Base-by-base conservation (phyloP, 1,140 invertebrate genomes). In the Vanessa tameamea region DNA sequence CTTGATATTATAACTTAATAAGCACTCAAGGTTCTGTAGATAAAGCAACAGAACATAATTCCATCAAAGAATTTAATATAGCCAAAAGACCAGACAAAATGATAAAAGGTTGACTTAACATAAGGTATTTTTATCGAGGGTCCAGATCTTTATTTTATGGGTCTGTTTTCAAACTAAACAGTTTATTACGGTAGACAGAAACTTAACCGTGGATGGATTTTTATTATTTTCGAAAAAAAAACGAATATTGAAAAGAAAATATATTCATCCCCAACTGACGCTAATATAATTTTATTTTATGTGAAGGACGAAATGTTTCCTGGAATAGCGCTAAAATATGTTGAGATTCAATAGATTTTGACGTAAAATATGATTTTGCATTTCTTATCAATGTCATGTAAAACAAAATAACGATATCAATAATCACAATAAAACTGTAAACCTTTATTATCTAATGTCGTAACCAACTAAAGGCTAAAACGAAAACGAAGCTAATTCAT, bases 171-270 rank as follows among this genome's bases (percentile, higher is more conserved):
- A 57, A 57, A 69, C 66, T 69, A 69, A 69, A 69, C 66, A 57
- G 66, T 57, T 69, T 69, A 69, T 69, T 69, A 69, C 53, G 66
- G 66, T 43, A 57, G 55, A 47, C 31, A 55, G 66, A 69, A 69
- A 69, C 51, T 69, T 47, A 69, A 69, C 66, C 51, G 51, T 57
- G 53, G 43, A 69, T 69, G 53, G 43, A 57, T 55, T 69, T 61
- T 69, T 69, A 61, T 69, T 69, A 69, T 69, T 69, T 69, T 69
- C 55, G 55, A 43, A 69, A 69, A 69, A 55, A 69, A 69, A 69
- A 69, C 14, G 43, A 31, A 69, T 69, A 61, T 57, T 69, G 68
- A 69, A 61, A 69, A 63, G 68, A 63, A 69, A 69, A 48, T 69
- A 47, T 57, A 69, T 69, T 61, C 68, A 20, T 26, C 57, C 57